These are phyloP conservation scores for Eidolon helvum DNA, from an alignment of 2,113 vertebrate genomes.

Conservation along the genomic window DNA sequence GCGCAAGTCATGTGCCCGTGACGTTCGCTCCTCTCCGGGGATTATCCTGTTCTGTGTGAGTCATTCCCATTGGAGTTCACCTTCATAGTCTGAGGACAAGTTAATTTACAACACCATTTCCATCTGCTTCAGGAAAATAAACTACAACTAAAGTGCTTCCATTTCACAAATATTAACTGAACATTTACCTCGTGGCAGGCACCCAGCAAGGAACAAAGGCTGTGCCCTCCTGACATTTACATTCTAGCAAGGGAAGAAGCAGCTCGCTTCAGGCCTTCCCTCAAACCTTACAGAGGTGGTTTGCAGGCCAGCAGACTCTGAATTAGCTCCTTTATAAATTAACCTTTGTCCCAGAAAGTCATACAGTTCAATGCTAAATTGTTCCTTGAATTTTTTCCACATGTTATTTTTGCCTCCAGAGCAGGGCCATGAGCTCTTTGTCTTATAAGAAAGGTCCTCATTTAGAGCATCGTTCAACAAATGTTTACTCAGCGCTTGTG, in stretches of 20 bases:
- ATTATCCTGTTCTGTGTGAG: not conserved
- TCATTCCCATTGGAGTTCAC: not conserved
- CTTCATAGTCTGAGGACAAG: not conserved
- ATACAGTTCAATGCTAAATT: not conserved
- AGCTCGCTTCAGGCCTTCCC: not conserved
- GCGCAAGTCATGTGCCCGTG: accelerated
- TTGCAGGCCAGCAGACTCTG: not conserved
- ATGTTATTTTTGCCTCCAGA: not conserved
- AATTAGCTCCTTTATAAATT: not conserved
- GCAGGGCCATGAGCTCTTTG: not conserved
- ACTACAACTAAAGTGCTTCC: not conserved
- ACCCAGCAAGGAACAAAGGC: not conserved
- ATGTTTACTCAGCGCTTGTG: not conserved
- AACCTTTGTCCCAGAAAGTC: not conserved
- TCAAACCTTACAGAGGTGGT: not conserved
- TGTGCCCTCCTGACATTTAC: accelerated
- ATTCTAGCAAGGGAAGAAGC: not conserved
- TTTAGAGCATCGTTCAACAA: not conserved
- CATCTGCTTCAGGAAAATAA: not conserved
- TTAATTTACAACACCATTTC: not conserved
- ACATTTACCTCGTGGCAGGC: not conserved
- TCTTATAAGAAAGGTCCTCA: not conserved
- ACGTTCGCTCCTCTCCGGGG: not conserved
- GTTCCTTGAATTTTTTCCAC: not conserved
- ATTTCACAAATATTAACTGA: not conserved